Evolutionary conservation across 2,797 vertebrate species (phyloP), one percentile per base, ranked within the genome.

Genomic region (Brachymystax lenok): DNA sequence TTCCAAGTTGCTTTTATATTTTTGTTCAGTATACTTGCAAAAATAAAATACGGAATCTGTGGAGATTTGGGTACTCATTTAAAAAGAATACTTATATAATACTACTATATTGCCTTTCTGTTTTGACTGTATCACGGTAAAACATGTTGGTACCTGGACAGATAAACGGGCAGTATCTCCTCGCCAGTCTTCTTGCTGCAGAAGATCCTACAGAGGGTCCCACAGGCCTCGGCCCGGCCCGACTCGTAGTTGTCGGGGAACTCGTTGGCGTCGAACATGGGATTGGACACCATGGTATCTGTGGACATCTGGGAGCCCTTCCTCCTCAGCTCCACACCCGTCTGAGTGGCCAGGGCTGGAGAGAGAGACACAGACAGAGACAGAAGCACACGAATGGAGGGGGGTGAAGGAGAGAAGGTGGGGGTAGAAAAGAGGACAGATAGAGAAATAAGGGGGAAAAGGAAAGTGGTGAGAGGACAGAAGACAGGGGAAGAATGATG

Each of bases 181-280:
- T 98, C 97, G 86, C 95, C 94, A 13, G 96, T 98, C 92, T 98
- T 98, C 94, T 97, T 98, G 92, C 95, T 97, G 92, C 95, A 96
- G 93, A 98, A 97, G 90, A 98, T 98, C 85, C 96, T 95, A 90
- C 96, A 98, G 59, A 98, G 95, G 5, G 96, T 97, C 86, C 97
- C 96, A 13, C 95, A 98, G 0, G 97, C 97, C 90, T 98, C 97
- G 1, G 97, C 97, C 92, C 95, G 94, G 89, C 96, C 96, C 0
- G 96, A 94, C 93, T 97, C 96, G 81, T 96, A 97, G 93, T 96
- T 96, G 85, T 97, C 96, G 21, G 95, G 95, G 90, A 96, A 96
- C 87, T 97, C 96, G 80, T 93, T 93, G n/a, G 94, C 93, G 82
- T 96, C 96, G 78, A 96, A 95, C 90, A 94, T 89, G 68, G 95